phyloP scores from a whole-genome alignment of 2,113 vertebrate genomes.

The Apodemus speciosus region DNA sequence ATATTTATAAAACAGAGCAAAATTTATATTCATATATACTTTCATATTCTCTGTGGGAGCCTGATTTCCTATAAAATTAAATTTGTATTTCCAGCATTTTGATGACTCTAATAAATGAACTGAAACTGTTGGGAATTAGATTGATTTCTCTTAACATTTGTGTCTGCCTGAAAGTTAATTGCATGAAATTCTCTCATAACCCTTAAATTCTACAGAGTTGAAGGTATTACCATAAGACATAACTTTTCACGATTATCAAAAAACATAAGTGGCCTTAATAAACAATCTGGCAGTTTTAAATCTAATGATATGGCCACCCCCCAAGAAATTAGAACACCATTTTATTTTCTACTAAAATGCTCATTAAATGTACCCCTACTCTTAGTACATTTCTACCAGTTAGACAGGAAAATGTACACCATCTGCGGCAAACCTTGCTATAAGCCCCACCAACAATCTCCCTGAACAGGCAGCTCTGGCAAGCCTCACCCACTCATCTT shows the following conservation, averaged over 20 bases:
- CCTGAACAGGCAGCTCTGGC: not conserved
- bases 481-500: not conserved
- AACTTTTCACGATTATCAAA: conserved; percentile 6
- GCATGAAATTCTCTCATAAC: not conserved
- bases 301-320: not conserved
- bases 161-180: not conserved
- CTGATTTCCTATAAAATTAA: conserved; percentile 13
- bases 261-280: not conserved
- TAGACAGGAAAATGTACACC: not conserved
- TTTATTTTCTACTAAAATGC: not conserved
- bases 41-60: not conserved
- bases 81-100: not conserved
- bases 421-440: not conserved
- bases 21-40: not conserved
- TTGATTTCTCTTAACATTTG: conserved; percentile 30
- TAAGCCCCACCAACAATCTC: not conserved
- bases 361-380: not conserved
- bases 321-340: not conserved
- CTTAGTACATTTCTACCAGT: not conserved
- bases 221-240: not conserved
- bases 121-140: not conserved
- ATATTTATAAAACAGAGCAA: conserved; percentile 28
- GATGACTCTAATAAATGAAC: conserved; percentile 27
- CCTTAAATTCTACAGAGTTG: not conserved
- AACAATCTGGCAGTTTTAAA: not conserved